Percentiles rank a stretch among this genome's conserved stretches.
phyloP scores from a whole-genome alignment of 2,113 vertebrate genomes.

The Dipodomys ordii region DNA sequence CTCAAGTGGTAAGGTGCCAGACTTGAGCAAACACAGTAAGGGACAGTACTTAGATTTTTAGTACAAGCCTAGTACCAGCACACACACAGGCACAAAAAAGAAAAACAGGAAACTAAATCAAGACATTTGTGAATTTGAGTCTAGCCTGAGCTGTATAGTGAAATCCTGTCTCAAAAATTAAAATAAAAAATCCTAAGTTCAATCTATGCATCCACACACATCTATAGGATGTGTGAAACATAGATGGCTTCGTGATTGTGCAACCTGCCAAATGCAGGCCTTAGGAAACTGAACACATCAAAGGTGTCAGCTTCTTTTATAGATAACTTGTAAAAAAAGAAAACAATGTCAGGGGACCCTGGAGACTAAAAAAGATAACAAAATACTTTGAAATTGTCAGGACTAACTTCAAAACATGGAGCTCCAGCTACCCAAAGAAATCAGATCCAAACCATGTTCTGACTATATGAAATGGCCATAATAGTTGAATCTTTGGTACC shows the following conservation, averaged over 20 bases:
- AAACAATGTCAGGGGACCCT: neutral
- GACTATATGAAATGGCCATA: constrained; percentile 18
- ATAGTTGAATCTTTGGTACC: constrained; percentile 14
- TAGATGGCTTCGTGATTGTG: neutral
- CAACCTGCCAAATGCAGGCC: constrained; percentile 6
- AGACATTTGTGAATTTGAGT: neutral
- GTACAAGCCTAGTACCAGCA: no score
- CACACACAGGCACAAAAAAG: no score
- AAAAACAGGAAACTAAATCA: neutral
- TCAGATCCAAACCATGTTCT: neutral
- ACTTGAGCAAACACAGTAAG: no score
- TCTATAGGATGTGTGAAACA: neutral
- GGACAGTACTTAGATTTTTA: no score
- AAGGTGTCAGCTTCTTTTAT: neutral
- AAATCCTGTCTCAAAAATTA: neutral
- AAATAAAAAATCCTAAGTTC: neutral
- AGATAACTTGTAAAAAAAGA: constrained; percentile 21
- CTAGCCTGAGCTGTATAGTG: neutral
- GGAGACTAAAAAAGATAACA: neutral
- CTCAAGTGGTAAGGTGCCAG: no score
- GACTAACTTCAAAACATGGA: constrained; percentile 1
- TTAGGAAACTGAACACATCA: neutral
- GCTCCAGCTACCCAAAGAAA: neutral
- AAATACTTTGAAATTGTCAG: constrained; percentile 42
- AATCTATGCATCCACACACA: neutral